These are phyloP conservation scores for Leptinotarsa tumamoca DNA, from an alignment of 2,888 invertebrate species.

Conservation along the genomic window DNA sequence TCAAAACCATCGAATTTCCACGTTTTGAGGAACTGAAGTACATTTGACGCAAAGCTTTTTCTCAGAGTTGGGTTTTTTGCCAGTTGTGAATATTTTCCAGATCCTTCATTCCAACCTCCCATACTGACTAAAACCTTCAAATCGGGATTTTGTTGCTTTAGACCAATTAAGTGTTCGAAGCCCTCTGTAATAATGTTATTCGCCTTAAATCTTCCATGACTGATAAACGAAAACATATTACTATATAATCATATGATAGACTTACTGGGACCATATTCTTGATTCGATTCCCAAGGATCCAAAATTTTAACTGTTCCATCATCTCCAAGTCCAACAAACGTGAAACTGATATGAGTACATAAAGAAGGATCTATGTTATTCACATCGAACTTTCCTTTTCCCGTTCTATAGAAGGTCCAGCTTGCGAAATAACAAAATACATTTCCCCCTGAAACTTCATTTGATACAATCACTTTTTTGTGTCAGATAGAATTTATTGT, in stretches of 20 bases:
- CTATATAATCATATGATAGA: neutral
- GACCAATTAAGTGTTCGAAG: conserved; percentile 40
- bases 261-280: conserved; percentile 41
- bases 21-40: conserved; percentile 40
- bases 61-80: conserved; percentile 61
- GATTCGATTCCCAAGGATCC: conserved; percentile 55
- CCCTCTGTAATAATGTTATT: conserved; percentile 24
- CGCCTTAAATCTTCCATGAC: neutral
- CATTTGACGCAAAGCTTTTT: conserved; percentile 30
- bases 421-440: conserved; percentile 56
- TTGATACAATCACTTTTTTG: too few species aligned
- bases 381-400: conserved; percentile 54
- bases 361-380: conserved; percentile 52
- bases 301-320: conserved; percentile 49
- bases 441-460: conserved; percentile 33
- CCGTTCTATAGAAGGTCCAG: conserved; percentile 55
- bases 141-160: conserved; percentile 68
- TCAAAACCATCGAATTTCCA: conserved; percentile 86
- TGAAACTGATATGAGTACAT: conserved; percentile 57
- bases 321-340: conserved; percentile 53
- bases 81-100: conserved; percentile 64
- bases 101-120: conserved; percentile 77
- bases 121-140: conserved; percentile 73
- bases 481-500: too few species aligned
- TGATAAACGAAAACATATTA: too few species aligned